Percentiles rank a stretch among this genome's conserved stretches.
These are phyloP conservation scores for Matsumurasca onukii DNA, from an alignment of 1,140 invertebrate species.

Conservation along the genomic window DNA sequence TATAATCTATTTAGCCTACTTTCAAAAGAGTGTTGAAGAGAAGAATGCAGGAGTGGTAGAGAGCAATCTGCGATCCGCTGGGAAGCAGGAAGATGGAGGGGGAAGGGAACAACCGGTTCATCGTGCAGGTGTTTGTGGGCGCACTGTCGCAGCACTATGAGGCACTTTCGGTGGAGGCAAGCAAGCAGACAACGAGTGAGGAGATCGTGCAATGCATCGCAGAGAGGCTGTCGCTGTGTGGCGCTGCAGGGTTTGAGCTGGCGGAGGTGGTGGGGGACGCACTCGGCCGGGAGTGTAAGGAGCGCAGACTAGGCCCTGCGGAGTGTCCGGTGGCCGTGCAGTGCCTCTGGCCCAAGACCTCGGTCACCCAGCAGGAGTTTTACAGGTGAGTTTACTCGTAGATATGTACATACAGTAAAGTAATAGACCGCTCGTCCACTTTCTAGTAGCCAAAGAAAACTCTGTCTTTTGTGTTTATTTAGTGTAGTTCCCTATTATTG, in stretches of 20 bases:
- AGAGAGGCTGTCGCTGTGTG: constrained; percentile 66
- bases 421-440: background rate
- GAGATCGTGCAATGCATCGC: constrained; percentile 88
- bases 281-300: constrained; percentile 86
- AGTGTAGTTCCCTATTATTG: background rate
- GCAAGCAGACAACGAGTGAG: constrained; percentile 85
- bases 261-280: constrained; percentile 87
- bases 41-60: background rate
- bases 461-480: constrained; percentile 3
- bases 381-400: constrained; percentile 56
- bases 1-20: background rate
- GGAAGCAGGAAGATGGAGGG: background rate
- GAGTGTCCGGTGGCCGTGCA: constrained; percentile 92
- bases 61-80: too few species aligned
- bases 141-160: constrained; percentile 86
- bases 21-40: background rate
- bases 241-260: constrained; percentile 73
- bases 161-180: constrained; percentile 87
- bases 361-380: constrained; percentile 54
- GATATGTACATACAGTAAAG: background rate
- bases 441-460: too few species aligned
- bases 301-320: constrained; percentile 76
- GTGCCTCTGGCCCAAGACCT: constrained; percentile 85
- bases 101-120: constrained; percentile 21
- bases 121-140: constrained; percentile 84